phyloP scores from a whole-genome alignment of 2,797 vertebrate species.

The Moxostoma hubbsi region DNA sequence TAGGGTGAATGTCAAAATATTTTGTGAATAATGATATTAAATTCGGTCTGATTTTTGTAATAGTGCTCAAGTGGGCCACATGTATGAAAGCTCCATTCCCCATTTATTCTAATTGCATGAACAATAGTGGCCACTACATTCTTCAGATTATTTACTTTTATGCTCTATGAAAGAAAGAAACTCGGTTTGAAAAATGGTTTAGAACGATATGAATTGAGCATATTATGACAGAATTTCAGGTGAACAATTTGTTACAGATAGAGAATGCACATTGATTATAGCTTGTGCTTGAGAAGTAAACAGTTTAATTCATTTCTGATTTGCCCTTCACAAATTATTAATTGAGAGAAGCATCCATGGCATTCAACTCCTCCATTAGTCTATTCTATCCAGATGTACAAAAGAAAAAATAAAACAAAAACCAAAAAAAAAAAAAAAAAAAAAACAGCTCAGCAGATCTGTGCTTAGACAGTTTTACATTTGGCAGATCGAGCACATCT shows the following conservation, averaged over 20 bases:
- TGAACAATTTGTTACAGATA: background rate
- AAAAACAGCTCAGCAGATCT: background rate
- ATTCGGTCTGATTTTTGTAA: too few species aligned
- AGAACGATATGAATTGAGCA: too few species aligned
- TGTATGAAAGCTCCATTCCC: too few species aligned
- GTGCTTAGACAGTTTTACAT: background rate
- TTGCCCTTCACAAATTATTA: constrained; percentile 48
- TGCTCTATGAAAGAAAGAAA: too few species aligned
- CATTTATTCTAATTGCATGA: too few species aligned
- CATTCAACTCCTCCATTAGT: constrained; percentile 61
- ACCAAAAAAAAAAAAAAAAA: constrained; percentile 13
- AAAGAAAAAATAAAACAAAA: constrained; percentile 27
- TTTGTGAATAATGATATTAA: too few species aligned
- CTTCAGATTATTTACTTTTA: too few species aligned
- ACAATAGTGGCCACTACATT: too few species aligned
- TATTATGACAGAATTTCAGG: too few species aligned
- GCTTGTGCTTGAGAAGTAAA: background rate
- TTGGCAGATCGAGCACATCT: constrained; percentile 7
- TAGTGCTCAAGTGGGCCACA: too few species aligned
- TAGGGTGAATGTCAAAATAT: too few species aligned
- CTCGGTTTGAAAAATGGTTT: too few species aligned
- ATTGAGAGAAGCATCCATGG: constrained; percentile 61
- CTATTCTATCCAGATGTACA: constrained; percentile 73
- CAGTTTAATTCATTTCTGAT: constrained; percentile 17
- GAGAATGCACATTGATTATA: background rate